Percentiles rank a stretch among this genome's conserved stretches.
Evolutionary conservation across 2,888 invertebrate species (phyloP).

Genomic region (Cataglyphis albicans): DNA sequence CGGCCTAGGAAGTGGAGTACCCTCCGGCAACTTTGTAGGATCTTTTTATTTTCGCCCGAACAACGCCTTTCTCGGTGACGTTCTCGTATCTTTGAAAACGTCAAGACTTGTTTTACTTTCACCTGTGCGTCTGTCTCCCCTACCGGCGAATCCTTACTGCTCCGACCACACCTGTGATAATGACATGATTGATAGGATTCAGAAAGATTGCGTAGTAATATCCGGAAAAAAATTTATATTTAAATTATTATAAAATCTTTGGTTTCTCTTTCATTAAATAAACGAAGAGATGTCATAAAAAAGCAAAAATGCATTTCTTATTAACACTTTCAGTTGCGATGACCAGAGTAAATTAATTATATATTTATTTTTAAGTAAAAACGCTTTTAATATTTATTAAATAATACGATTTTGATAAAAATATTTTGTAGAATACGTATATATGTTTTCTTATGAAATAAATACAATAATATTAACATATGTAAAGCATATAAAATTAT

Average conservation of each 20-base stretch:
- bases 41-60: constrained; percentile 52
- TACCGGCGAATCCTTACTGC: constrained; percentile 38
- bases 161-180: constrained; percentile 58
- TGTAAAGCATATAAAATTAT: background rate
- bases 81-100: constrained; percentile 35
- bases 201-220: background rate
- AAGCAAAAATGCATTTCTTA: background rate
- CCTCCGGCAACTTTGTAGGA: constrained; percentile 41
- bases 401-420: background rate
- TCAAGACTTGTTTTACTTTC: constrained; percentile 78
- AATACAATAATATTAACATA: background rate
- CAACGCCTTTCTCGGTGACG: constrained; percentile 58
- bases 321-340: background rate
- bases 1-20: constrained; percentile 62
- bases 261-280: background rate
- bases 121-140: constrained; percentile 63
- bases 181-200: constrained; percentile 32
- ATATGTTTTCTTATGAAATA: background rate
- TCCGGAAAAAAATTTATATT: background rate
- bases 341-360: background rate
- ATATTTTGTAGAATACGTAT: background rate
- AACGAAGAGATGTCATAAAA: background rate
- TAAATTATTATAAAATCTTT: background rate
- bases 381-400: background rate
- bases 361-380: background rate